phyloP scores from a whole-genome alignment of 2,888 invertebrate species.

The Strigamia crassipes region DNA sequence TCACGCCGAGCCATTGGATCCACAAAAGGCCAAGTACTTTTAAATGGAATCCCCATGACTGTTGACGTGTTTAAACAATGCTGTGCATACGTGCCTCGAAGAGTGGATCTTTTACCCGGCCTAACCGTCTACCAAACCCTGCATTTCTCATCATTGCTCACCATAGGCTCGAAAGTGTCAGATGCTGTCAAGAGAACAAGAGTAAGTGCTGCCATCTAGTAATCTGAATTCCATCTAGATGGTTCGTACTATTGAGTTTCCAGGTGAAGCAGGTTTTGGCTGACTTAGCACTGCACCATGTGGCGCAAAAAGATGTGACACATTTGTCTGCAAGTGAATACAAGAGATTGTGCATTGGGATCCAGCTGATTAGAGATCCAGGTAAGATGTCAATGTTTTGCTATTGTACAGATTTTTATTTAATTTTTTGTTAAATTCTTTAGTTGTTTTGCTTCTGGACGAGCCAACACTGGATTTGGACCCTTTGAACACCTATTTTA shows the following conservation, averaged over 20 bases:
- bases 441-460: constrained; percentile 84
- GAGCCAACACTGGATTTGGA: constrained; percentile 95
- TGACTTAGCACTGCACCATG: constrained; percentile 89
- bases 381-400: too few species aligned
- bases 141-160: constrained; percentile 55
- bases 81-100: constrained; percentile 86
- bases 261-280: constrained; percentile 77
- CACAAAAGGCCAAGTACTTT: constrained; percentile 72
- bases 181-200: constrained; percentile 79
- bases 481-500: constrained; percentile 90
- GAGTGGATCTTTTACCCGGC: constrained; percentile 80
- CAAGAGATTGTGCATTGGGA: constrained; percentile 84
- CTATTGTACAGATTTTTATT: too few species aligned
- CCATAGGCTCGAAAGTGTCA: constrained; percentile 61
- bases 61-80: constrained; percentile 80
- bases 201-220: constrained; percentile 63
- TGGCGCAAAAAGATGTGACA: constrained; percentile 76
- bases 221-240: background rate
- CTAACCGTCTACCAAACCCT: constrained; percentile 79
- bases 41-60: constrained; percentile 84
- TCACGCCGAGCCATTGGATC: constrained; percentile 56
- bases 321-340: constrained; percentile 87
- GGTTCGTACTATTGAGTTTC: background rate
- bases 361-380: constrained; percentile 92
- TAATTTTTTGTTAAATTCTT: too few species aligned